phyloP scores from a whole-genome alignment of 1,140 invertebrate genomes.

The Neodiprion fabricii region DNA sequence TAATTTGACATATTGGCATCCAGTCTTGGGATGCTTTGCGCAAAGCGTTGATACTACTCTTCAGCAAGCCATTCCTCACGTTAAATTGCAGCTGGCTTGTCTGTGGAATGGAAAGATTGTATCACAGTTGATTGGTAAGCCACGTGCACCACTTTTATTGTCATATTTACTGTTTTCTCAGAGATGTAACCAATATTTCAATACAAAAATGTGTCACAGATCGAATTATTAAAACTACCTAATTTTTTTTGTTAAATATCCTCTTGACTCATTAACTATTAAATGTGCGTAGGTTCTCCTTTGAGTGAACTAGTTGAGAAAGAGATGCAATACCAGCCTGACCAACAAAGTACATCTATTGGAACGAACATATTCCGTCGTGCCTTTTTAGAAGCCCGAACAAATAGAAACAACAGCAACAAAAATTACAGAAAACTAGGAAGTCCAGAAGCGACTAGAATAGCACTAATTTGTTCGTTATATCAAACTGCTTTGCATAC shows the following conservation, averaged over 20 bases:
- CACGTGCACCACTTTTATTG: not conserved
- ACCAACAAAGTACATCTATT: slow-evolving; percentile 53
- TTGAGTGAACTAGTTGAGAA: slow-evolving; percentile 61
- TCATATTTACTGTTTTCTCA: slow-evolving; percentile 34
- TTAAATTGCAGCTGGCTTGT: slow-evolving; percentile 83
- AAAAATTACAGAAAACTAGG: slow-evolving; percentile 77
- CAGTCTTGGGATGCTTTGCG: slow-evolving; percentile 96
- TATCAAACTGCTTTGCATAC: slow-evolving; percentile 92
- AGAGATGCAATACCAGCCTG: slow-evolving; percentile 46
- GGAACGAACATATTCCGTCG: slow-evolving; percentile 60
- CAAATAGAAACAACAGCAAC: slow-evolving; percentile 66
- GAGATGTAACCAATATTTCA: slow-evolving; percentile 59
- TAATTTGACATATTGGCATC: slow-evolving; percentile 95
- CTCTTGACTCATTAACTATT: not conserved
- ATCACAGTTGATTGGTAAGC: slow-evolving; percentile 53
- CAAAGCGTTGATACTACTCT: slow-evolving; percentile 84
- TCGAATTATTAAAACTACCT: no score
- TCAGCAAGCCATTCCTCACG: slow-evolving; percentile 80
- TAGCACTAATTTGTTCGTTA: slow-evolving; percentile 86
- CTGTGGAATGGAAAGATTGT: slow-evolving; percentile 83
- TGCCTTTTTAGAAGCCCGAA: slow-evolving; percentile 60
- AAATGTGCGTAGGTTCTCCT: slow-evolving; percentile 52
- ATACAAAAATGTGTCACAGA: slow-evolving; percentile 33
- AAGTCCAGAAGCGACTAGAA: slow-evolving; percentile 78
- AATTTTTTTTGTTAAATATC: slow-evolving; percentile 9